These are phyloP conservation scores for Archivesica marissinica DNA, from an alignment of 1,140 invertebrate genomes.

Conservation along the genomic window DNA sequence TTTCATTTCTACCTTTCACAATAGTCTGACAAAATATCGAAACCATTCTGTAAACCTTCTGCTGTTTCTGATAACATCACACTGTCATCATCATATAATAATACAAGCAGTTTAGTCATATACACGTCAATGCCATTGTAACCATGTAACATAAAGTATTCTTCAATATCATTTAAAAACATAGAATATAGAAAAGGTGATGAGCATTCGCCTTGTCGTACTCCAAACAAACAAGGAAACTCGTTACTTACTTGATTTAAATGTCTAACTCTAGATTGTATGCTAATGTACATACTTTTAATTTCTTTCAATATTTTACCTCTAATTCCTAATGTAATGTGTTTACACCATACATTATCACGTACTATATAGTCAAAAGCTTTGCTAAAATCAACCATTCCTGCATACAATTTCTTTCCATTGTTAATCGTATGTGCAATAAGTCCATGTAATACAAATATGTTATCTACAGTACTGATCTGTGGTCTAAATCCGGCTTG, in stretches of 20 bases:
- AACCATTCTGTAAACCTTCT: neutral
- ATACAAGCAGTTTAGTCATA: slow-evolving; percentile 30
- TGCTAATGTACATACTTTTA: slow-evolving; percentile 47
- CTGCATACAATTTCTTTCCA: slow-evolving; percentile 43
- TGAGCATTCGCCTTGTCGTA: slow-evolving; percentile 65
- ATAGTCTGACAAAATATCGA: slow-evolving; percentile 37
- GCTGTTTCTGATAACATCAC: slow-evolving; percentile 25
- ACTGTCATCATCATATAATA: slow-evolving; percentile 55
- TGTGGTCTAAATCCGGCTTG: slow-evolving; percentile 42
- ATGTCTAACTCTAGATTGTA: slow-evolving; percentile 48
- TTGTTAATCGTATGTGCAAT: slow-evolving; percentile 38
- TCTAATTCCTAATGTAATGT: slow-evolving; percentile 26
- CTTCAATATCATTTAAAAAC: slow-evolving; percentile 53
- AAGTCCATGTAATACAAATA: slow-evolving; percentile 61
- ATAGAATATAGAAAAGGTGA: slow-evolving; percentile 65
- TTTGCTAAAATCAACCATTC: slow-evolving; percentile 55
- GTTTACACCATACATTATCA: slow-evolving; percentile 46
- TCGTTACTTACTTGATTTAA: slow-evolving; percentile 29
- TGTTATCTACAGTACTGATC: slow-evolving; percentile 63
- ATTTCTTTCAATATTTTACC: slow-evolving; percentile 60
- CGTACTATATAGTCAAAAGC: slow-evolving; percentile 51
- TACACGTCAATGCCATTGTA: slow-evolving; percentile 35
- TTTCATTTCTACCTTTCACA: slow-evolving; percentile 30
- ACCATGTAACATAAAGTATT: slow-evolving; percentile 5
- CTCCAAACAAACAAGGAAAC: slow-evolving; percentile 40